Percentiles rank a stretch among this genome's conserved stretches.
Evolutionary conservation across 2,797 vertebrate species (phyloP).

Genomic region (Neosalanx taihuensis): DNA sequence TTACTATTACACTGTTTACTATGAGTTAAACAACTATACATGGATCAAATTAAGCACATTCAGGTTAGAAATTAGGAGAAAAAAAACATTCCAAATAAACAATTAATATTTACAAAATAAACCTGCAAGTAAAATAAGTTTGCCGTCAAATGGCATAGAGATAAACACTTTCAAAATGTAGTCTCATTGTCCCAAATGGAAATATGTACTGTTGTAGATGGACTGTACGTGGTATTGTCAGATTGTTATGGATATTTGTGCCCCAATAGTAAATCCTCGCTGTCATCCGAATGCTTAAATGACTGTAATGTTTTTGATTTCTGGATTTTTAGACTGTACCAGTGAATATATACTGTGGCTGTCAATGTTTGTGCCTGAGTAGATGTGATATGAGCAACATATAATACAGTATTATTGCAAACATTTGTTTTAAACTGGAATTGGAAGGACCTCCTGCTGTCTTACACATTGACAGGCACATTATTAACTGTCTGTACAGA

Average conservation of each 20-base stretch:
- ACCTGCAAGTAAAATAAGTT: constrained; percentile 45
- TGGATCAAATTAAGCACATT: constrained; percentile 51
- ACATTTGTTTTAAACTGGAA: constrained; percentile 46
- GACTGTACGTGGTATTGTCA: constrained; percentile 48
- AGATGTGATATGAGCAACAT: constrained; percentile 55
- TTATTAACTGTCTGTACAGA: constrained; percentile 25
- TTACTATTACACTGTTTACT: constrained; percentile 8
- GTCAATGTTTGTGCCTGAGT: constrained; percentile 65
- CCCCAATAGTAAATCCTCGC: constrained; percentile 51
- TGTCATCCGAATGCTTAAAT: constrained; percentile 55
- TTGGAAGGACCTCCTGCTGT: constrained; percentile 20
- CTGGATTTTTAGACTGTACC: constrained; percentile 51
- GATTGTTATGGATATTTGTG: constrained; percentile 59
- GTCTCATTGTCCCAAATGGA: neutral
- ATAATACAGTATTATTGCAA: constrained; percentile 45
- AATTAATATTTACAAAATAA: constrained; percentile 40
- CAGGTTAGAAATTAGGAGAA: constrained; percentile 37
- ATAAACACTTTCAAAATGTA: constrained; percentile 35
- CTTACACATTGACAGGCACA: constrained; percentile 18
- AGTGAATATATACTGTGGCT: constrained; percentile 53
- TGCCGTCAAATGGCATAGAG: constrained; percentile 24
- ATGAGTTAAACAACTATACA: constrained; percentile 23
- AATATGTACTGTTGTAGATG: constrained; percentile 59
- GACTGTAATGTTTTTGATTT: constrained; percentile 47
- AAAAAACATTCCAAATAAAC: constrained; percentile 63